These are phyloP conservation scores for Yponomeuta evonymella DNA, from an alignment of 2,888 invertebrate species.

Conservation along the genomic window DNA sequence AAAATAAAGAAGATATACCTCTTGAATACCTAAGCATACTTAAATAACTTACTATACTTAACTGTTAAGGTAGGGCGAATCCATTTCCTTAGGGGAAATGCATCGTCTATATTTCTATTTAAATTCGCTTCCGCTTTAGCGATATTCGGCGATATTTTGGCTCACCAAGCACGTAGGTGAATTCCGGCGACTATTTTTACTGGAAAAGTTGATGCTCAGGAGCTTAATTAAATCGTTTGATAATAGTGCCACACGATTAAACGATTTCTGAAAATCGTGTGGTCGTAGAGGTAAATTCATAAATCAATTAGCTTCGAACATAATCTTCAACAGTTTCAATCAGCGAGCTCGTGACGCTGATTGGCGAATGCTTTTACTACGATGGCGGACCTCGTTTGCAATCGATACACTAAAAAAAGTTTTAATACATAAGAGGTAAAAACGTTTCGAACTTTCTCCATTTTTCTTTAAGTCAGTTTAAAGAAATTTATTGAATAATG, in stretches of 20 bases:
- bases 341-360: no score
- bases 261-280: background rate
- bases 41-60: background rate
- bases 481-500: constrained; percentile 5
- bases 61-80: constrained; percentile 32
- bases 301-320: background rate
- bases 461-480: no score
- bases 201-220: background rate
- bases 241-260: background rate
- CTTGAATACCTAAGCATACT: no score
- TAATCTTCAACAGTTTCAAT: background rate
- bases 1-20: no score
- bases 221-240: background rate
- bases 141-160: background rate
- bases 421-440: no score
- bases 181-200: background rate
- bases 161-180: background rate
- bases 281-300: background rate
- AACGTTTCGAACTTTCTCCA: no score
- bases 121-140: constrained; percentile 55
- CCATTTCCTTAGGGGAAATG: constrained; percentile 65
- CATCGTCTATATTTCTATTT: constrained; percentile 59
- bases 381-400: no score
- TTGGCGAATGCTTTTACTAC: no score
- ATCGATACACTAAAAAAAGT: no score